Evolutionary conservation across 2,113 vertebrate species (phyloP).

Genomic region (Maylandia zebra): DNA sequence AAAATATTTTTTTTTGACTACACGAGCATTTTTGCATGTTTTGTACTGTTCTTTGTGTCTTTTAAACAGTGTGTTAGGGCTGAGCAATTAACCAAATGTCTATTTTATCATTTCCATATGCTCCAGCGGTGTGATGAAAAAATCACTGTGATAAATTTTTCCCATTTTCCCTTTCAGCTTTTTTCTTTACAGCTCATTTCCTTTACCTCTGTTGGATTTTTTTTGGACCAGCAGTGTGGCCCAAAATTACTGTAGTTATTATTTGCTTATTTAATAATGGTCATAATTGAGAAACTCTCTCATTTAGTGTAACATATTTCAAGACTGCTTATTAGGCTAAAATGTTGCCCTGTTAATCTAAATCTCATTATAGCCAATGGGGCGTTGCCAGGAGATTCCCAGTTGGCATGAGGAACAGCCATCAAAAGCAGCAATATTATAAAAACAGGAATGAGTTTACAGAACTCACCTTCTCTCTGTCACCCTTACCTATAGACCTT

Average conservation of each 20-base stretch:
- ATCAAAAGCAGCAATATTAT: not conserved
- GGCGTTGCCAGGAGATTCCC: not conserved
- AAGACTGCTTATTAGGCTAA: not conserved
- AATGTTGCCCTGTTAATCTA: not conserved
- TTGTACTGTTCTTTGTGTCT: not conserved
- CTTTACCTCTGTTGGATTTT: not conserved
- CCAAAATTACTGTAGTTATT: not conserved
- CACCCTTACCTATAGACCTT: not conserved
- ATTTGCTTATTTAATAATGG: not conserved
- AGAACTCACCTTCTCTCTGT: not conserved
- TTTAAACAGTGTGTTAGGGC: not conserved
- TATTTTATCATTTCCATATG: not conserved
- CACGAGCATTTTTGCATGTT: rapidly evolving
- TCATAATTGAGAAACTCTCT: not conserved
- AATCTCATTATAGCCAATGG: not conserved
- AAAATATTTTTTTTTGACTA: not conserved
- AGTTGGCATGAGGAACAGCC: not conserved
- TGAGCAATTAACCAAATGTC: not conserved
- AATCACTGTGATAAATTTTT: not conserved
- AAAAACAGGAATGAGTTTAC: not conserved
- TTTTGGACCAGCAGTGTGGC: not conserved
- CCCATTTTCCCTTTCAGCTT: not conserved
- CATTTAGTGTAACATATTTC: not conserved
- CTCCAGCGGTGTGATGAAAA: not conserved
- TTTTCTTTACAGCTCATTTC: not conserved